Evolutionary conservation across 2,888 invertebrate genomes (phyloP).

Genomic region (Cheilosia grossa): DNA sequence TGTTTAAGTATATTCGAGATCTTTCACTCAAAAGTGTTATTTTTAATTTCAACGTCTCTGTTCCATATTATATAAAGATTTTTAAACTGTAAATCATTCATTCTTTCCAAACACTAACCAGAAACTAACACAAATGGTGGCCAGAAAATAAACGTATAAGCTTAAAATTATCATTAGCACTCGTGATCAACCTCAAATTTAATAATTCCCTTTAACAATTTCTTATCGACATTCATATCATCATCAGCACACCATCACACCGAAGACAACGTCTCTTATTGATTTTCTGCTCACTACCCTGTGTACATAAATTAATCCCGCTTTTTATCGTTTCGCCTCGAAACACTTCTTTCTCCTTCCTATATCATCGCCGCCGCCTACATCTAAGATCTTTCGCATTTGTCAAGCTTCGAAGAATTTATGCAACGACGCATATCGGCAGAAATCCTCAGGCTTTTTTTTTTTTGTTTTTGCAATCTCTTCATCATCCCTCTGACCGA

Average conservation of each 20-base stretch:
- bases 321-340: conserved; percentile 14
- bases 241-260: not conserved
- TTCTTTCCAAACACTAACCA: too few relatives aligned
- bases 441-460: conserved; percentile 24
- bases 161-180: not conserved
- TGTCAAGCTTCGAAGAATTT: conserved; percentile 45
- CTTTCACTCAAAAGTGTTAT: too few relatives aligned
- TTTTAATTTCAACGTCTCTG: too few relatives aligned
- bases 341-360: conserved; percentile 25
- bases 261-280: conserved; percentile 13
- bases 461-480: conserved; percentile 10
- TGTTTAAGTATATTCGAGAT: too few relatives aligned
- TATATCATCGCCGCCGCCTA: conserved; percentile 10
- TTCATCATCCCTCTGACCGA: conserved; percentile 21
- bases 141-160: too few relatives aligned
- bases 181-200: not conserved
- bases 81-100: too few relatives aligned
- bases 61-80: too few relatives aligned
- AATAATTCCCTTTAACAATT: conserved; percentile 3
- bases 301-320: conserved; percentile 9
- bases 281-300: conserved; percentile 34
- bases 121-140: too few relatives aligned
- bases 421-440: conserved; percentile 49
- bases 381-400: conserved; percentile 44
- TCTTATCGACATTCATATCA: not conserved